Evolutionary conservation across 2,797 vertebrate species (phyloP).

Genomic region (Craterocephalus amniculus): DNA sequence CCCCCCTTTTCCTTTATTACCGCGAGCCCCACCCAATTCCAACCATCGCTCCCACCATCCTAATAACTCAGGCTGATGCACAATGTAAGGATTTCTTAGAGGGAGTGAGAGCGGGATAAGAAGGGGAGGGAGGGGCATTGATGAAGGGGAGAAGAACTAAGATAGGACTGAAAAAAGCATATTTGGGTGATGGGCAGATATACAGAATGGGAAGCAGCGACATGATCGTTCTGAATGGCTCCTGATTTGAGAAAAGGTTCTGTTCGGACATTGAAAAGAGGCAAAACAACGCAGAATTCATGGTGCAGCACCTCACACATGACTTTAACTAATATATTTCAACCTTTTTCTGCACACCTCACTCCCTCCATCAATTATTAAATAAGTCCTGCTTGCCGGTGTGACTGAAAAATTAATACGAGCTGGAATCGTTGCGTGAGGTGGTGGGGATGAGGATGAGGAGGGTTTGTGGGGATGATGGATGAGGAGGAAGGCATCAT

Average conservation of each 20-base stretch:
- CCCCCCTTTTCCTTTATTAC: constrained; percentile 60
- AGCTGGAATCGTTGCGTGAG: constrained; percentile 34
- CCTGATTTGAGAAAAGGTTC: constrained; percentile 12
- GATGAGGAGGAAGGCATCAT: constrained; percentile 51
- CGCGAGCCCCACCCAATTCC: neutral
- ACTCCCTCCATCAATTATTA: constrained; percentile 68
- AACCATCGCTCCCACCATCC: constrained; percentile 35
- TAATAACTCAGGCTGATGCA: constrained; percentile 72
- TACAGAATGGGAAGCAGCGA: constrained; percentile 13
- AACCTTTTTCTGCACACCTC: constrained; percentile 46
- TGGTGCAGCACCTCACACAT: neutral
- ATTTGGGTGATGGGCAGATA: neutral
- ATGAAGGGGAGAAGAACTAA: neutral
- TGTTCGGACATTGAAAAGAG: neutral
- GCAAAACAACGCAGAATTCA: constrained; percentile 12
- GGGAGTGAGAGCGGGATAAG: constrained; percentile 24
- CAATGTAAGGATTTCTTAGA: constrained; percentile 53
- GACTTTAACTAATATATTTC: constrained; percentile 47
- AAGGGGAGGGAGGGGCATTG: neutral
- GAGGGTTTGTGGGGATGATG: constrained; percentile 36
- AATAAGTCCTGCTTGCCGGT: constrained; percentile 66
- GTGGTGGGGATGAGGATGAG: constrained; percentile 1
- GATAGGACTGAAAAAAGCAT: neutral
- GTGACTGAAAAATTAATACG: constrained; percentile 75
- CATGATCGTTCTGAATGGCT: constrained; percentile 10